phyloP scores from a whole-genome alignment of 2,797 vertebrate genomes.

The Emys orbicularis region DNA sequence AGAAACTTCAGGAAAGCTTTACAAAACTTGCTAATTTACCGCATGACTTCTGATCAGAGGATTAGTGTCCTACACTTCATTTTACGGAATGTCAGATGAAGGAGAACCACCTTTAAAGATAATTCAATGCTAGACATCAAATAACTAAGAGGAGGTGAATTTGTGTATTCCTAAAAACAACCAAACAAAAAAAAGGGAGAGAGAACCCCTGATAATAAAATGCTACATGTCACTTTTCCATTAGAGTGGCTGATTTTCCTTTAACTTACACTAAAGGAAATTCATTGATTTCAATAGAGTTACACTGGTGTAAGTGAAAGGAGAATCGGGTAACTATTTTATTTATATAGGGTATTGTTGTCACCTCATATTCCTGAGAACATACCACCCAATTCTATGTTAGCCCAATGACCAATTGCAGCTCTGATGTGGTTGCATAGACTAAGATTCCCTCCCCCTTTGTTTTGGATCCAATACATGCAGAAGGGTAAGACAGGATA shows the following conservation, averaged over 20 bases:
- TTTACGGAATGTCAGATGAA: background rate
- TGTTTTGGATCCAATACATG: background rate
- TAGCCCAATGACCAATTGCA: background rate
- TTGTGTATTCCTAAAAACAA: background rate
- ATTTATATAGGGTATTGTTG: background rate
- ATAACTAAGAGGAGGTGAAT: background rate
- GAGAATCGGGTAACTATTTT: background rate
- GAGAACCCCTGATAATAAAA: background rate
- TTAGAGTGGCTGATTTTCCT: background rate
- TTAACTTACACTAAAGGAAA: conserved; percentile 8
- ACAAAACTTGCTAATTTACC: background rate
- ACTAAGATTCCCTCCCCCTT: background rate
- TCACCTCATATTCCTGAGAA: background rate
- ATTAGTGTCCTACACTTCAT: background rate
- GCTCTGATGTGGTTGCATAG: rapidly evolving
- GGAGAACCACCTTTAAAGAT: conserved; percentile 1
- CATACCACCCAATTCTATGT: background rate
- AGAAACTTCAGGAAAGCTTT: background rate
- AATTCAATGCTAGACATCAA: background rate
- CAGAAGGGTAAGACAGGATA: background rate
- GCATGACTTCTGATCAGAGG: conserved; percentile 16
- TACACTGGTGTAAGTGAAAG: background rate
- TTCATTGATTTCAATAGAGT: background rate
- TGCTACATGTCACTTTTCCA: background rate
- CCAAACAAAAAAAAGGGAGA: background rate